phyloP scores from a whole-genome alignment of 2,888 invertebrate genomes.

The Syrista parreyssii region DNA sequence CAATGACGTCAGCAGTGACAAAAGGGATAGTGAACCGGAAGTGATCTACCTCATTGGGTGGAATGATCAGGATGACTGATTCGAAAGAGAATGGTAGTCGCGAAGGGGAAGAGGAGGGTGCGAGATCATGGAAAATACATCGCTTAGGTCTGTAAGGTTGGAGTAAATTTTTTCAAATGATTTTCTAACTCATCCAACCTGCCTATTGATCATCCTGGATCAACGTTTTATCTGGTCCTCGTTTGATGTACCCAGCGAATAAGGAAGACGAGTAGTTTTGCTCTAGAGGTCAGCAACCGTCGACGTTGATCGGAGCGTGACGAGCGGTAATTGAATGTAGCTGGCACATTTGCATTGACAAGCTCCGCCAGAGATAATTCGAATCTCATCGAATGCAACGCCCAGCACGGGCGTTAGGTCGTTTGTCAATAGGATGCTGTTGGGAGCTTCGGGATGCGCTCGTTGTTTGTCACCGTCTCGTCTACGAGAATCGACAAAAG shows the following conservation, averaged over 20 bases:
- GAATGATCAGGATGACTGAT: not conserved
- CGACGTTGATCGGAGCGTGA: slow-evolving; percentile 61
- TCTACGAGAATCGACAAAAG: slow-evolving; percentile 30
- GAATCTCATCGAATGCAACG: slow-evolving; percentile 64
- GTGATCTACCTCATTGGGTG: not conserved
- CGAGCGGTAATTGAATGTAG: slow-evolving; percentile 65
- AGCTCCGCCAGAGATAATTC: slow-evolving; percentile 65
- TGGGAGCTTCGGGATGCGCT: slow-evolving; percentile 26
- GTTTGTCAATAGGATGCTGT: slow-evolving; percentile 61
- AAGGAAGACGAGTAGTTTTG: not conserved
- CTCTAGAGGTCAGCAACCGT: not conserved
- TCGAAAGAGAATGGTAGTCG: not conserved
- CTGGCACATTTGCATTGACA: slow-evolving; percentile 64
- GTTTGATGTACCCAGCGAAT: not conserved
- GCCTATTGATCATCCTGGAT: not conserved
- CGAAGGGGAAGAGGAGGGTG: not conserved
- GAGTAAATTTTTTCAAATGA: not conserved
- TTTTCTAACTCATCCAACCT: not conserved
- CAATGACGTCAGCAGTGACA: slow-evolving; percentile 15
- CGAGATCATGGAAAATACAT: not conserved
- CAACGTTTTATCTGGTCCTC: not conserved
- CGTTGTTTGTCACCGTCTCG: slow-evolving; percentile 53
- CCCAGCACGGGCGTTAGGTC: slow-evolving; percentile 58
- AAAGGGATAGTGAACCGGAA: slow-evolving; percentile 5
- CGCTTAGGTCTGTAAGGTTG: not conserved